Base-by-base conservation (phyloP, 53 echinoderm and acorn worm genomes). In the Astropecten irregularis region DNA sequence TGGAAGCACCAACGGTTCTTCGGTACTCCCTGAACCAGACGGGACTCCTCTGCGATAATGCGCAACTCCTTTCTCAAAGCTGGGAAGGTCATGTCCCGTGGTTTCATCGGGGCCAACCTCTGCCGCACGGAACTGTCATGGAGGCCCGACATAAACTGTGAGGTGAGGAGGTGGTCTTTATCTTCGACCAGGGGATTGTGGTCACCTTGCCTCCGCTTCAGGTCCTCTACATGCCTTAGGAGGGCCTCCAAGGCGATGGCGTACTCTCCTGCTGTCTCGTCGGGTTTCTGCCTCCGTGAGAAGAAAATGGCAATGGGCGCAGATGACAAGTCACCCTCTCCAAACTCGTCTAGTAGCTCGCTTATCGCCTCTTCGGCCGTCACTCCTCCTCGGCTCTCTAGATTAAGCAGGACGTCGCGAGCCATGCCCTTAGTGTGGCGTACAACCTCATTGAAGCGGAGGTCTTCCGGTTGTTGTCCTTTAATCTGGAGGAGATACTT, bases 181-280 rank as follows among this genome's bases (percentile, higher is more conserved):
- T 39, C 56, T 11, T 74, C 38, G 3, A 54, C 54, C 20, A 74
- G 57, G 1, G 39, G 7, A 18, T 13, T 18, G 5, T 54, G 40
- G 9, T 40, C 6, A 6, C 49, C 54, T 38, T 67, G 57, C n/a
- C 74, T 32, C n/a, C 22, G 10, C 3, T 74, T 51, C 5, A 54
- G 15, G 1, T 77, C 77, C 54, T 77, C 77, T 2, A 73, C 58
- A 48, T 65, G 34, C 2, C 76, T 7, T 13, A 86, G 33, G 1
- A 86, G 65, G 16, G 87, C 57, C 59, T 87, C 77, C 25, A 87
- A 47, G 0, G 50, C 85, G 9, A 85, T 54, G 6, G 85, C 85
- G 48, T 85, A 74, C 32, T 60, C 51, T 1, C 14, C 54, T n/a
- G 37, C 36, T 30, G 66, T 66, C 23, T 87, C 87, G 0, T 22